These are phyloP conservation scores for Cosmia pyralina DNA, from an alignment of 2,888 invertebrate species.

Conservation along the genomic window DNA sequence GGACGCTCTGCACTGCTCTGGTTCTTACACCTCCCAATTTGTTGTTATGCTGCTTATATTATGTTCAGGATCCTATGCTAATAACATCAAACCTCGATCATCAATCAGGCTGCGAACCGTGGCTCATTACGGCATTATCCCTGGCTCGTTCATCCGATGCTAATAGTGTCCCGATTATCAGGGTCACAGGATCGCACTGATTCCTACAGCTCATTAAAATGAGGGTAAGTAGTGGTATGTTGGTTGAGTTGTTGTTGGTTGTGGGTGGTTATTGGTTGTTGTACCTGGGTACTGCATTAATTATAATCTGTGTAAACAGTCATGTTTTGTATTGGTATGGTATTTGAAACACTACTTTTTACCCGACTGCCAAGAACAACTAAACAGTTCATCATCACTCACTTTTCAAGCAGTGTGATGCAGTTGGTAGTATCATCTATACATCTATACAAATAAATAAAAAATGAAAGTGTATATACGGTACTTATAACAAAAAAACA, in stretches of 20 bases:
- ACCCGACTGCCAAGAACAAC: background rate
- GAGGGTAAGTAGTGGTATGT: background rate
- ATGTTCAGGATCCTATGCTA: slow-evolving; percentile 2
- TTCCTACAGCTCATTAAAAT: slow-evolving; percentile 42
- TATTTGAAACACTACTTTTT: background rate
- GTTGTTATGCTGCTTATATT: slow-evolving; percentile 14
- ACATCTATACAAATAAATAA: background rate
- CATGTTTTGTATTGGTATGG: background rate
- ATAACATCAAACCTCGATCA: slow-evolving; percentile 37
- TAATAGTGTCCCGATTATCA: slow-evolving; percentile 52
- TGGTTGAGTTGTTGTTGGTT: no score
- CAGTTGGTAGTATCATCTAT: background rate
- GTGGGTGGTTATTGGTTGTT: no score
- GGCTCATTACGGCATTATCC: slow-evolving; percentile 54
- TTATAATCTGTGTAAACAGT: background rate
- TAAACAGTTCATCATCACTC: background rate
- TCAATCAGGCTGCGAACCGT: slow-evolving; percentile 48
- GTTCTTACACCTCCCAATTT: background rate
- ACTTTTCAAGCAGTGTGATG: background rate
- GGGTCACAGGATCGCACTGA: slow-evolving; percentile 43
- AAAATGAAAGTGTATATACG: no score
- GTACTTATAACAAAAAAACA: no score
- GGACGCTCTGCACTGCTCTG: no score
- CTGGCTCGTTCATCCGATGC: slow-evolving; percentile 30
- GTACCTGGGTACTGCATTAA: background rate